Percentiles rank a stretch among this genome's conserved stretches.
These are phyloP conservation scores for Semicossyphus pulcher DNA, from an alignment of 2,113 vertebrate species.

Conservation along the genomic window DNA sequence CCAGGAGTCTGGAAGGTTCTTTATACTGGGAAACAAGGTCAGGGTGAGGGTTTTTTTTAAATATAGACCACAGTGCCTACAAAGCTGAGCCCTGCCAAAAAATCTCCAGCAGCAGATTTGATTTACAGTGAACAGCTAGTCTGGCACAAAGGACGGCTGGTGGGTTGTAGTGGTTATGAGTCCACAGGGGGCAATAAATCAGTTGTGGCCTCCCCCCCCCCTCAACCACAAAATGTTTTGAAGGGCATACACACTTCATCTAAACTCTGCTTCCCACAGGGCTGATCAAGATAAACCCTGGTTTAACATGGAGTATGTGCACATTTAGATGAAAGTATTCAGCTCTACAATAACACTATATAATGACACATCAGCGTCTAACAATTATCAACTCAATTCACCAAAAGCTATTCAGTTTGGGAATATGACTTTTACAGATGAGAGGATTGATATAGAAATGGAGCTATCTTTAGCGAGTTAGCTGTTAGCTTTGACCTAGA, in stretches of 20 bases:
- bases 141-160: conserved; percentile 44
- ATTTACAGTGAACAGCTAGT: conserved; percentile 60
- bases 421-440: background rate
- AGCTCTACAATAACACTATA: background rate
- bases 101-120: conserved; percentile 56
- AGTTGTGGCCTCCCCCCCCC: background rate
- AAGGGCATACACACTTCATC: conserved; percentile 42
- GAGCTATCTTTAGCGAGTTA: too few relatives aligned
- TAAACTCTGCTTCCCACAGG: conserved; percentile 29
- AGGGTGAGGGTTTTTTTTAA: conserved; percentile 67
- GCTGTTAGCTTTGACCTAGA: too few relatives aligned
- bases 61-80: conserved; percentile 70
- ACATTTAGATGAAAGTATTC: conserved; percentile 1
- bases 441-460: too few relatives aligned
- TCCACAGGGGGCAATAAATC: conserved; percentile 41
- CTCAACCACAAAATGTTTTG: conserved; percentile 27
- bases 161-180: conserved; percentile 30
- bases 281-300: conserved; percentile 38
- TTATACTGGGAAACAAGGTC: conserved; percentile 80
- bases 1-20: conserved; percentile 61
- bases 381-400: too few relatives aligned
- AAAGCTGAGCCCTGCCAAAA: conserved; percentile 50
- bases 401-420: background rate
- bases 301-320: conserved; percentile 22
- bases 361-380: too few relatives aligned